Percentiles rank a stretch among this genome's conserved stretches.
These are phyloP conservation scores for Argyresthia goedartella DNA, from an alignment of 2,888 invertebrate species.

Conservation along the genomic window DNA sequence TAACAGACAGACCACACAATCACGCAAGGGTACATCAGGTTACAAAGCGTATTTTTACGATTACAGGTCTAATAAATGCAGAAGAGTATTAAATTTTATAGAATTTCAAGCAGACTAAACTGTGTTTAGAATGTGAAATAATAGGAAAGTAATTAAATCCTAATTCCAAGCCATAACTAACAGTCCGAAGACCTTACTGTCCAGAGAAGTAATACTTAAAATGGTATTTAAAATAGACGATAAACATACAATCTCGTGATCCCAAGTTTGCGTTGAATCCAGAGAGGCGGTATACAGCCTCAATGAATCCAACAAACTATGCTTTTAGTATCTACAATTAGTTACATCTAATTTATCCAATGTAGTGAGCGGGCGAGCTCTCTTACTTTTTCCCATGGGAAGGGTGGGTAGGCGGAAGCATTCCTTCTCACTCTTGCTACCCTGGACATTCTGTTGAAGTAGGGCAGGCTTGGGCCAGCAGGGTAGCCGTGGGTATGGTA, in stretches of 20 bases:
- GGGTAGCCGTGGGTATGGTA: conserved; percentile 49
- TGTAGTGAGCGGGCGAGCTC: conserved; percentile 76
- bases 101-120: conserved; percentile 43
- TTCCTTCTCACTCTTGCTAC: conserved; percentile 45
- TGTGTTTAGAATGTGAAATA: conserved; percentile 42
- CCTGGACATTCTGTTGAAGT: conserved; percentile 59
- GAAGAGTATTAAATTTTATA: conserved; percentile 32
- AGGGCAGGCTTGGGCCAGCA: conserved; percentile 27
- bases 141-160: too few relatives aligned
- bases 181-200: too few relatives aligned
- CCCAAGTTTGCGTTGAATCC: conserved; percentile 54
- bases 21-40: not conserved
- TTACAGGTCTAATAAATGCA: conserved; percentile 28
- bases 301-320: conserved; percentile 58
- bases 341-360: conserved; percentile 66
- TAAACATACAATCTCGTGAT: conserved; percentile 5
- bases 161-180: too few relatives aligned
- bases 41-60: not conserved
- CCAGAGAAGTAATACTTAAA: too few relatives aligned
- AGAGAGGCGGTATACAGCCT: conserved; percentile 47
- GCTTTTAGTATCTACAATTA: conserved; percentile 20
- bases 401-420: conserved; percentile 69
- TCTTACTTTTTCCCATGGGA: conserved; percentile 84
- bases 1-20: not conserved
- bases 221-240: not conserved